Conservation (phyloP, 1,140 invertebrate genomes). For the Zaprionus lachaisei region DNA sequence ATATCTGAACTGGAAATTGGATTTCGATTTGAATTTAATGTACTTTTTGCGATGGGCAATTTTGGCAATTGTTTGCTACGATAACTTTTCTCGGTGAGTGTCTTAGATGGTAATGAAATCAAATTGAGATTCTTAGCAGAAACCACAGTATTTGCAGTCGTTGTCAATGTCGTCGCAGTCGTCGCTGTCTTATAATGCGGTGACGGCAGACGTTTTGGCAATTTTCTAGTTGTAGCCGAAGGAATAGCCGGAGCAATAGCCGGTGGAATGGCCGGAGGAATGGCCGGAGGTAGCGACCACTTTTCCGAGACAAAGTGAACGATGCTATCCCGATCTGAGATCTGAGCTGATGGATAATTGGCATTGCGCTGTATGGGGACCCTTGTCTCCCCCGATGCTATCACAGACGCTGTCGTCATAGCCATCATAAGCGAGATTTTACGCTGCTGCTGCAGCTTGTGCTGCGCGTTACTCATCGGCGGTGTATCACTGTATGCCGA, state of each 20-base stretch:
- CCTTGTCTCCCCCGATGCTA: constrained; percentile 80
- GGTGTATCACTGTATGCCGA: constrained; percentile 73
- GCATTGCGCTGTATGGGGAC: constrained; percentile 50
- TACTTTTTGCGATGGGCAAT: constrained; percentile 49
- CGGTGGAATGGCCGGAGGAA: not conserved
- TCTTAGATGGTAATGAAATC: constrained; percentile 18
- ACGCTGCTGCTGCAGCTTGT: constrained; percentile 70
- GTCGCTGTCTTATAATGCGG: constrained; percentile 48
- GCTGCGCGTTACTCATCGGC: constrained; percentile 54
- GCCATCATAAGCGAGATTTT: constrained; percentile 78
- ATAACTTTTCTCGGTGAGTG: constrained; percentile 35
- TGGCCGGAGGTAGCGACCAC: constrained; percentile 4
- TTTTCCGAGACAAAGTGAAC: constrained; percentile 16
- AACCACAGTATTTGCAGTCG: constrained; percentile 5
- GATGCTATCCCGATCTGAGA: constrained; percentile 1
- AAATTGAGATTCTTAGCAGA: constrained; percentile 12
- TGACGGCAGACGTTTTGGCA: constrained; percentile 74
- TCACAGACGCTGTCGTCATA: constrained; percentile 82
- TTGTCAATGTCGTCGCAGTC: not conserved
- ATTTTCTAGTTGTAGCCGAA: constrained; percentile 71
- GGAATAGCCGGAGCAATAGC: constrained; percentile 20
- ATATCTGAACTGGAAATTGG: constrained; percentile 12
- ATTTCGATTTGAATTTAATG: constrained; percentile 19
- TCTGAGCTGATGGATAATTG: constrained; percentile 15
- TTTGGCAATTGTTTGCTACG: constrained; percentile 70